phyloP scores from a whole-genome alignment of 37 sponge, comb jelly and placozoan species.

The Ianthella basta region DNA sequence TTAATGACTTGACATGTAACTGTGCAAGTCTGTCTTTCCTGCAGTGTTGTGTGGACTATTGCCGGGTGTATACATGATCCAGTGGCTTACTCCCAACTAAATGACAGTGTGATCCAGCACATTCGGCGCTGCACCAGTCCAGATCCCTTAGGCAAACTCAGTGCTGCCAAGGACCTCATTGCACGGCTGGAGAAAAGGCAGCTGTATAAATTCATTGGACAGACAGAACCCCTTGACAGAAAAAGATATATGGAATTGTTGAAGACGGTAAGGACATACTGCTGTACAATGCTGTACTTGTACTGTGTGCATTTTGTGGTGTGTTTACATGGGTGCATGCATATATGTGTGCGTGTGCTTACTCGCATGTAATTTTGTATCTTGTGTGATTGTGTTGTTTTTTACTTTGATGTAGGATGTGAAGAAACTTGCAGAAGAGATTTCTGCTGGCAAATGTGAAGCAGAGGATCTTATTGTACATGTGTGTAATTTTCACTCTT shows the following conservation, averaged over 20 bases:
- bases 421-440: slow-evolving; percentile 18
- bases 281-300: too few species aligned
- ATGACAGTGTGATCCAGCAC: slow-evolving; percentile 62
- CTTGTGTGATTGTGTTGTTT: too few species aligned
- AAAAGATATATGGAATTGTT: too few species aligned
- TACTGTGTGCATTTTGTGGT: neutral
- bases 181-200: slow-evolving; percentile 61
- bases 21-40: too few species aligned
- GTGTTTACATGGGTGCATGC: neutral
- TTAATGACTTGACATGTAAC: too few species aligned
- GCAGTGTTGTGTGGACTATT: too few species aligned
- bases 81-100: slow-evolving; percentile 75
- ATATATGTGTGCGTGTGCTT: neutral
- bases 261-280: too few species aligned
- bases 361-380: too few species aligned
- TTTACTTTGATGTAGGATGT: too few species aligned
- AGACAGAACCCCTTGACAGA: slow-evolving; percentile 50
- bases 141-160: too few species aligned
- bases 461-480: slow-evolving; percentile 51
- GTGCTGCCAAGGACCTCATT: slow-evolving; percentile 57
- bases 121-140: slow-evolving; percentile 57
- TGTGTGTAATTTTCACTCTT: slow-evolving; percentile 23
- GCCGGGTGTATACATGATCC: slow-evolving; percentile 78
- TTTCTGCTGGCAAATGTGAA: slow-evolving; percentile 6
- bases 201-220: slow-evolving; percentile 82